Evolutionary conservation across 1,140 invertebrate species (phyloP), one percentile per base, ranked within the genome.

Genomic region (Tetranychus urticae): DNA sequence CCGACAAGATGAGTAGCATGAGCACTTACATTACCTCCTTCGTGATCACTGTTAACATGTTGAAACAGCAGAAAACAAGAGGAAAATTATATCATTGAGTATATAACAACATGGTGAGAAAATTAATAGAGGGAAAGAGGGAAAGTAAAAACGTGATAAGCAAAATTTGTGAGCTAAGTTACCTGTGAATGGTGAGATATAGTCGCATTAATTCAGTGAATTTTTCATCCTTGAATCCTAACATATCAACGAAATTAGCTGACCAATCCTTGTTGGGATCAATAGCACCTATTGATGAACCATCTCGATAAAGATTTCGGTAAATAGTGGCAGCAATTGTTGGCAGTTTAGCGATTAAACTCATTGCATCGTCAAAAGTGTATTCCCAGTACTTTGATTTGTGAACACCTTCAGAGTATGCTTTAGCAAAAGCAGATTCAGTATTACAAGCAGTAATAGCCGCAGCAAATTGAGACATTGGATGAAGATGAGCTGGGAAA

Each of bases 401-500:
- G 52, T 73, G 70, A 2, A 78, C 75, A 45, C 78, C 78, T 55
- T 78, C 71, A 37, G 70, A 63, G 64, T 80, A 80, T 6, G 77
- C 78, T 63, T 78, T 75, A 23, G 76, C 76, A 68, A 80, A 80
- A 66, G 78, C 74, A 65, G 76, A 78, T 70, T 80, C 79, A 47
- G 72, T 77, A 64, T 78, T 79, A 23, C 79, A 70, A 35, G 77
- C 78, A 56, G 77, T 78, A 61, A 79, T 73, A 4, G 78, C 78
- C 35, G 78, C 76, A 66, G 72, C 72, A 63, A 80, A 78, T 69
- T 80, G 78, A 54, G 78, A 73, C 78, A 80, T 80, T 23, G 78
- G 78, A 66, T 80, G 78, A 31, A 97, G 73, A 64, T 81, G 81
- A 65, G 81, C 81, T n/a, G 93, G 93, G 74, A 97, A 87, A 71